Conservation (phyloP, 2,797 vertebrate genomes). For the Scyliorhinus canicula region DNA sequence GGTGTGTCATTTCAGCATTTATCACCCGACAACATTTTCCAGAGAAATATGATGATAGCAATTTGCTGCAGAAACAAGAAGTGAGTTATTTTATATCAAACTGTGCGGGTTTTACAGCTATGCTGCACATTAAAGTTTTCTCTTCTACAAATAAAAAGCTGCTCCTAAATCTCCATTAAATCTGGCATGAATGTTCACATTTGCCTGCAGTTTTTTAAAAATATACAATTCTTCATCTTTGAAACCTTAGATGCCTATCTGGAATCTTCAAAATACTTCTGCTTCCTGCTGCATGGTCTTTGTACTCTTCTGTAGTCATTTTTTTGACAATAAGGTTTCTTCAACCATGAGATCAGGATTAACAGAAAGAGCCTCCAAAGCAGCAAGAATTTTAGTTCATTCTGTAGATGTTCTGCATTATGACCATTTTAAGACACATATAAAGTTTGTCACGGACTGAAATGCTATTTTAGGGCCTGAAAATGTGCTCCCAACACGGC, state of each 20-base stretch:
- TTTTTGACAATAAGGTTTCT: not conserved
- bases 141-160: not conserved
- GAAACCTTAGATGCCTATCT: not conserved
- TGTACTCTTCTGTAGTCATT: not conserved
- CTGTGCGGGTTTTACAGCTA: not conserved
- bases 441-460: not conserved
- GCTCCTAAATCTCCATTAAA: not conserved
- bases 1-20: not conserved
- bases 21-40: not conserved
- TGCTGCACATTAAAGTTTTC: not conserved
- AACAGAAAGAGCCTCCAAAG: not conserved
- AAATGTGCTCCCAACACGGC: not conserved
- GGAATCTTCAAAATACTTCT: not conserved
- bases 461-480: not conserved
- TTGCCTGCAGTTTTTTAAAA: not conserved
- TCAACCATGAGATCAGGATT: not conserved
- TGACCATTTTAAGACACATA: not conserved
- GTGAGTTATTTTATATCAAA: not conserved
- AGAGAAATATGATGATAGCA: not conserved
- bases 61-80: not conserved
- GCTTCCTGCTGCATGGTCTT: not conserved
- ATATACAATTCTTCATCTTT: not conserved
- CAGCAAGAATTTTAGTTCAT: not conserved
- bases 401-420: not conserved
- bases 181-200: not conserved